Percentiles rank a stretch among this genome's conserved stretches.
phyloP scores from a whole-genome alignment of 1,140 invertebrate genomes.

The Eubasilissa regina region DNA sequence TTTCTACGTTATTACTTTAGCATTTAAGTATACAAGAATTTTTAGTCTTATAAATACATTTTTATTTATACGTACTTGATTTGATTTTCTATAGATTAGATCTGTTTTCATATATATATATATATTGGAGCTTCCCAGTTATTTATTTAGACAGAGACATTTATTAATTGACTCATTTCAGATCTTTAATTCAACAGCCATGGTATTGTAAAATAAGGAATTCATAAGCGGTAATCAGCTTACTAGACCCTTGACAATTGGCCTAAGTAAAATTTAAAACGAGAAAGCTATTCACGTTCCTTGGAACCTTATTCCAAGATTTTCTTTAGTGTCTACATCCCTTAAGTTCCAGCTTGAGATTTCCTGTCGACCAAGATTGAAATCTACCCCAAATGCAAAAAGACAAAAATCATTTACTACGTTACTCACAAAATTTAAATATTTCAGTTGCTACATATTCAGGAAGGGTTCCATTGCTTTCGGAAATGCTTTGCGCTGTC shows the following conservation, averaged over 20 bases:
- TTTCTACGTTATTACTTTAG: too few species aligned
- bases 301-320: neutral
- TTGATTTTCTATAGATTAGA: too few species aligned
- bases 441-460: neutral
- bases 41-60: too few species aligned
- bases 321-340: constrained; percentile 15
- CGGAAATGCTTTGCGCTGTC: neutral
- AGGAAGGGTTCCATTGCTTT: neutral
- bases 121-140: too few species aligned
- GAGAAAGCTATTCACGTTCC: constrained; percentile 16
- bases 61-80: too few species aligned
- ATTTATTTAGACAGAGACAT: constrained; percentile 1
- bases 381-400: neutral
- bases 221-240: constrained; percentile 35
- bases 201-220: constrained; percentile 24
- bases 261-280: constrained; percentile 26
- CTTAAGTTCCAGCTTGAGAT: neutral
- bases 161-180: constrained; percentile 7
- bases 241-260: constrained; percentile 26
- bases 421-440: neutral
- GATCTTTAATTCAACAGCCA: constrained; percentile 12
- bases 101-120: too few species aligned
- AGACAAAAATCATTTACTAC: neutral
- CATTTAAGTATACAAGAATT: too few species aligned
- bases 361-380: neutral